Base-by-base conservation (phyloP, 2,797 vertebrate species). In the Eospalax fontanierii region DNA sequence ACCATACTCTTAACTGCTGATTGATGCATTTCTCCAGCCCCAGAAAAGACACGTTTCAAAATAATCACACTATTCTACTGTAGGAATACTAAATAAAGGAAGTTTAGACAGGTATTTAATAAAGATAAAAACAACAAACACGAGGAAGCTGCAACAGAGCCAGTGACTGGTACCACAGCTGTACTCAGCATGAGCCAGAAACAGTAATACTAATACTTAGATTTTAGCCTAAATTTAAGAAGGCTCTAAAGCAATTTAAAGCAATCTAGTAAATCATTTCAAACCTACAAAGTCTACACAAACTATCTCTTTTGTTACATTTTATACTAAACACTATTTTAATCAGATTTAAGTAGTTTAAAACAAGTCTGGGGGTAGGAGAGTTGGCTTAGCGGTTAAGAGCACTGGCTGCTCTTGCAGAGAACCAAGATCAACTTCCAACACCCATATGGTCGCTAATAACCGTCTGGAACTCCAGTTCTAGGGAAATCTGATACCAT, bases 201-300 rank as follows among this genome's bases (percentile, higher is more conserved):
- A 50, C 50, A 50, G 12, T 50, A 43, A 68, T 22, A n/a, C n/a
- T n/a, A n/a, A 85, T 26, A 43, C 18, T 76, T 33, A 43, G 63
- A 16, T 24, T 68, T 84, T 83, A 68, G 33, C 65, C 33, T 70
- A 70, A 85, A 85, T n/a, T 86, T 95, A 70, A 90, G 73, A 89
- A 85, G 81, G 35, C 50, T 88, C 82, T 28, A n/a, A 87, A 95
- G 93, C 33, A 89, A 30, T 35, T 84, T 28, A n/a, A 87, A 95
- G 93, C 33, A 89, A 30, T 35, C 81, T 54, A 90, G 35, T 91
- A 73, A 68, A 46, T 46, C 28, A 91, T 46, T 70, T 90, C 82
- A 78, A 89, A 94, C 75, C 76, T 65, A 84, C 43, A 38, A 93
- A 63, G 7, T 83, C 50, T 88, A 87, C 6, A 87, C 4, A 92